Evolutionary conservation across 2,797 vertebrate species (phyloP), one percentile per base, ranked within the genome.

Genomic region (Crax fasciolata): DNA sequence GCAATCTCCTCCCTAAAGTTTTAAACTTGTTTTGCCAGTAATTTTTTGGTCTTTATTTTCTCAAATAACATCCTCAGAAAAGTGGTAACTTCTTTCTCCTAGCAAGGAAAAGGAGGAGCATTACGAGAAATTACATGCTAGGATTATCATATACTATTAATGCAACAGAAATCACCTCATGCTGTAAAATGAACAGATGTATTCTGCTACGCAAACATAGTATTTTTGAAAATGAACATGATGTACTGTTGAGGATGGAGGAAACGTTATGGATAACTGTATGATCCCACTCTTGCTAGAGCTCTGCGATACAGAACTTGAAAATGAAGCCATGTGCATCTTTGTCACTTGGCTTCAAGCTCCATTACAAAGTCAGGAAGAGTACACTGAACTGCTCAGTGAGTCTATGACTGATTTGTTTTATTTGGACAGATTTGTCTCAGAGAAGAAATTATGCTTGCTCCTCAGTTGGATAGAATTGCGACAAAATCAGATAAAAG

Each of bases 371-470:
- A 54, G 38, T 46, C 38, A 65, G 38, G 16, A 73, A 49, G 21
- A 68, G 43, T 24, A 75, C 10, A 27, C 25, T 78, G 48, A 85
- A 66, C n/a, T 12, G 18, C 38, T 55, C 63, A 58, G 19, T 32
- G 57, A 93, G 19, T 55, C 89, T 73, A n/a, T 72, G 32, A 70
- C 16, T 82, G 81, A 85, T 70, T 85, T 79, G 48, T 76, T 91
- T 79, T 71, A 80, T 88, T 66, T 83, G 51, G 43, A 82, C 67
- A 91, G 30, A 19, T 62, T 2, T 55, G 55, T 65, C 46, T 87
- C 68, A 38, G 24, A 32, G 58, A 75, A 79, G 13, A 87, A 66
- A 82, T 52, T 66, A 86, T 27, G 39, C 27, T 54, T 79, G 72
- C 46, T 82, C 21, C 75, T 70, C 1, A 1, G 44, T 3, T 75